These are phyloP conservation scores for Perdita meconis DNA, from an alignment of 2,888 invertebrate species.

Conservation along the genomic window DNA sequence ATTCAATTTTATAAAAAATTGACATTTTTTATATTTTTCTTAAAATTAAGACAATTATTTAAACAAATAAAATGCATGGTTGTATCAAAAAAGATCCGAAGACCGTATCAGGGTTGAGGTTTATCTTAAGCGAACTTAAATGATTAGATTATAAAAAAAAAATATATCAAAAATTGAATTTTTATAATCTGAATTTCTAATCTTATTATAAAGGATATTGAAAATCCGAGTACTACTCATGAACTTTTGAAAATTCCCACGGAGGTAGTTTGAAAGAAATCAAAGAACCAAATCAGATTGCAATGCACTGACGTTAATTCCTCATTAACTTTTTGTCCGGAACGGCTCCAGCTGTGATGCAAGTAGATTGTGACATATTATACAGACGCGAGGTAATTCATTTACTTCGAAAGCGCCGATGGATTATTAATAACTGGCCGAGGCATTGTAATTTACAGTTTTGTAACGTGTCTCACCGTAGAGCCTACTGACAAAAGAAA, in stretches of 20 bases:
- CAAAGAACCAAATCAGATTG: background rate
- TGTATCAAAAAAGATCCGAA: too few species aligned
- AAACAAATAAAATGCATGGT: too few species aligned
- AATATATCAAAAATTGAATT: too few species aligned
- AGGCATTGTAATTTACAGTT: slow-evolving; percentile 50
- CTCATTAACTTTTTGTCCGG: slow-evolving; percentile 41
- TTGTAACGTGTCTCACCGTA: slow-evolving; percentile 30
- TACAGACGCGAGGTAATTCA: slow-evolving; percentile 41
- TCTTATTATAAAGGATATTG: background rate
- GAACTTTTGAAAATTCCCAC: slow-evolving; percentile 3
- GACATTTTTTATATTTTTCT: too few species aligned
- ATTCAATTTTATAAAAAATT: too few species aligned
- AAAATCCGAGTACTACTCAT: background rate
- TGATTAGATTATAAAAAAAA: too few species aligned
- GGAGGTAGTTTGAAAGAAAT: too few species aligned
- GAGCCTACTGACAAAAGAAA: slow-evolving; percentile 43
- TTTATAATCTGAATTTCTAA: too few species aligned
- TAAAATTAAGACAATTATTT: too few species aligned
- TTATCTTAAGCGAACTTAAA: too few species aligned
- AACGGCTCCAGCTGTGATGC: slow-evolving; percentile 16
- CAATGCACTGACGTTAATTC: slow-evolving; percentile 34
- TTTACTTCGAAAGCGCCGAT: slow-evolving; percentile 32
- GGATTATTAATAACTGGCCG: slow-evolving; percentile 38
- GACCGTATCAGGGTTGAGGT: too few species aligned
- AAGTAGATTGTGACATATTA: slow-evolving; percentile 42